Base-by-base conservation (phyloP, 2,888 invertebrate genomes). In the Drosophila tanythrix region DNA sequence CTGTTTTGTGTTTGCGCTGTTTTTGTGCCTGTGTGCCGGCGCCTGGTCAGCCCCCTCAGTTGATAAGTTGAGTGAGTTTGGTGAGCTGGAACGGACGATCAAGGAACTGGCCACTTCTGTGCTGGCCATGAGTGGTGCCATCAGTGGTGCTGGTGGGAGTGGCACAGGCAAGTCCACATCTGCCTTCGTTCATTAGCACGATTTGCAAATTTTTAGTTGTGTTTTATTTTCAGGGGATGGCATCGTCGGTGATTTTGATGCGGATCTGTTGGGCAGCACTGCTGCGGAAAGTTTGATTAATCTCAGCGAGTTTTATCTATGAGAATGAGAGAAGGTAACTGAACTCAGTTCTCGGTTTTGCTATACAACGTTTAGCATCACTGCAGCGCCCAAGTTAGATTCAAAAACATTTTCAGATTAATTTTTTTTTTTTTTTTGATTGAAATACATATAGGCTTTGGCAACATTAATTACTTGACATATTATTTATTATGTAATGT, bases 51-150 rank as follows among this genome's bases (percentile, higher is more conserved):
- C 88, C 1, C 86, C 90, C 0, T 57, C 74, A 0, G 31, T 55
- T 18, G 78, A 80, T 11, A 81, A 82, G 10, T 11, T 66, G 62
- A 57, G 66, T 18, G 70, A 77, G n/a, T 78, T 85, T 15, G 62
- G 46, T 13, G 86, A 78, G n/a, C 50, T 88, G 70, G 90, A 85
- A 31, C 70, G 68, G 7, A 75, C 81, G 0, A 72, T 85, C 11
- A 88, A 73, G 73, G 86, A 89, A 27, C 56, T 85, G 25, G 86
- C 90, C 36, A 80, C 70, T 35, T 75, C 90, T 2, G 70, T 89
- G 40, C 21, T 85, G 65, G 75, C 75, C 48, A 72, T 85, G 67
- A 74, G 60, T 55, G 88, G 74, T 3, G 64, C 46, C 18, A 25
- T 15, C 3, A 21, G 25, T 25, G 18, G 36, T 35, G 48, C 8